Percentiles rank a stretch among this genome's conserved stretches.
Conservation (phyloP, 1,140 invertebrate genomes). For the Lasioglossum albipes region DNA sequence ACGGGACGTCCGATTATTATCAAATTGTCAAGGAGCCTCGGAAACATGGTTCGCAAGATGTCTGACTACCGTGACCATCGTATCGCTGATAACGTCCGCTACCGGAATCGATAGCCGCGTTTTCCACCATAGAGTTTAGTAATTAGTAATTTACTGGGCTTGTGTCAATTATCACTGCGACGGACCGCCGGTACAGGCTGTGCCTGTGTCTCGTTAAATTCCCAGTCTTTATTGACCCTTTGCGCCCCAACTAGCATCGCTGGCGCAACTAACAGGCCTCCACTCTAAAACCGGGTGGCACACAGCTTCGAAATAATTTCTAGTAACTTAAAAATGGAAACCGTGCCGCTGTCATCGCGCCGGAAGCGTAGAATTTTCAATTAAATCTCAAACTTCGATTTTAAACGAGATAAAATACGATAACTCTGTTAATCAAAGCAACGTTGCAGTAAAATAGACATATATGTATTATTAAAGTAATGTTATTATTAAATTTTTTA, state of each 20-base stretch:
- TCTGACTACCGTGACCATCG: constrained; percentile 43
- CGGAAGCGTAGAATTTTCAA: not conserved
- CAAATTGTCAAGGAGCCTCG: constrained; percentile 25
- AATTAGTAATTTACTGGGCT: constrained; percentile 55
- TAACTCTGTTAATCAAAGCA: too few relatives aligned
- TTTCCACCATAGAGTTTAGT: constrained; percentile 39
- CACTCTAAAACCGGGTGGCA: too few relatives aligned
- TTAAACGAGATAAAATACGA: too few relatives aligned
- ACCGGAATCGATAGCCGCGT: constrained; percentile 36
- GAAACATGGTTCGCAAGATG: constrained; percentile 26
- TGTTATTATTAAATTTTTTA: too few relatives aligned
- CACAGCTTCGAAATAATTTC: constrained; percentile 2
- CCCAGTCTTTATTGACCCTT: not conserved
- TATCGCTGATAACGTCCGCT: constrained; percentile 52
- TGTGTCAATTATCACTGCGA: constrained; percentile 51
- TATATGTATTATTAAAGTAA: too few relatives aligned
- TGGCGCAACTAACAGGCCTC: too few relatives aligned
- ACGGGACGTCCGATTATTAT: constrained; percentile 21
- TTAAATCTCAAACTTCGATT: not conserved
- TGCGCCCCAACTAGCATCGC: too few relatives aligned
- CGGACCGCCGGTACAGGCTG: not conserved
- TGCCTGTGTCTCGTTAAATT: not conserved
- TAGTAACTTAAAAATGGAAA: not conserved
- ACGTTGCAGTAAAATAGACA: too few relatives aligned
- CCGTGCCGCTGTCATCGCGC: not conserved